Evolutionary conservation across 2,888 invertebrate species (phyloP), one percentile per base, ranked within the genome.

Genomic region (Operophtera brumata): DNA sequence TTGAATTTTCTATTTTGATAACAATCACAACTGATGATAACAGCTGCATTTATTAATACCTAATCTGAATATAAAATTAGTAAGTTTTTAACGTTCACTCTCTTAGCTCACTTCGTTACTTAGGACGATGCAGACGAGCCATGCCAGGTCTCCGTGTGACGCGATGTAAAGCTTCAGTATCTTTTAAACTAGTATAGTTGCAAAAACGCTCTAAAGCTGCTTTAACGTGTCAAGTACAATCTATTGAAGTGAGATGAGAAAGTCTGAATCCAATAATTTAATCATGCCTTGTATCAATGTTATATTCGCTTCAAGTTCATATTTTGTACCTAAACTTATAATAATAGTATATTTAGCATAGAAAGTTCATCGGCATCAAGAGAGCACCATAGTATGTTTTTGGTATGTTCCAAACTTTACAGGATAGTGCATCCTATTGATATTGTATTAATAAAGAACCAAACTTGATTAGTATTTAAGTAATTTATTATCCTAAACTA

Each of bases 401-500:
- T 81, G 84, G 84, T 86, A 86, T 74, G 82, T 84, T 85, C 80
- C 85, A 84, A 84, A 86, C 75, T 83, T 83, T 80, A 85, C 88
- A 86, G 84, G 82, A 89, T 88, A 89, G 86, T 84, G 85, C 85
- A 83, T 90, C 89, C 88, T 88, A 88, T 83, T 84, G 86, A 89
- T 90, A 89, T 89, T 89, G 89, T 90, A 89, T 88, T 88, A 88
- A 89, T 90, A 89, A 91, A 91, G 91, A 91, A 90, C 91, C 90
- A 91, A 90, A 89, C 84, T 87, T 87, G 84, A 79, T 86, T 91
- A 91, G 90, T 79, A 84, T 85, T 85, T 90, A 89, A 90, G 89
- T 91, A 90, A 91, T 90, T 90, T 90, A 91, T 90, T 90, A 90
- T 90, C 90, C 89, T 90, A 88, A 88, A 89, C 87, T 84, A 82